Conservation (phyloP, 2,113 vertebrate genomes). For the Caracal caracal region DNA sequence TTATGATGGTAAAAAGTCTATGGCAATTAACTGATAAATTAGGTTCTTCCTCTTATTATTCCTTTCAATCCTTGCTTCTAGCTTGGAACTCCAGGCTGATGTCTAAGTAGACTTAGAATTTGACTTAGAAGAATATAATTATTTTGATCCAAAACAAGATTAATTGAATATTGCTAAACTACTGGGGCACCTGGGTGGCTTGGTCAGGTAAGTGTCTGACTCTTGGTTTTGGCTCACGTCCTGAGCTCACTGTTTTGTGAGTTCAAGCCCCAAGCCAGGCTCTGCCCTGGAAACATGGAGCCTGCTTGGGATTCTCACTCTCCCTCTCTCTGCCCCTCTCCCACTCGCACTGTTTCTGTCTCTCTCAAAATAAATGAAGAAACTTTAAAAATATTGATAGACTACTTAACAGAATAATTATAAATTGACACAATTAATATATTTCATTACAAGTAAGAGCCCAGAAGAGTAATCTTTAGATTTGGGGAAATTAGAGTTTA, state of each 20-base stretch:
- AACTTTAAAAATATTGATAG: not conserved
- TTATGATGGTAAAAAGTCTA: not conserved
- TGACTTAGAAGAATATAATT: not conserved
- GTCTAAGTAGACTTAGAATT: not conserved
- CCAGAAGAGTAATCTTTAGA: not conserved
- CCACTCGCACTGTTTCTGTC: no score
- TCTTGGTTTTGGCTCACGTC: no score
- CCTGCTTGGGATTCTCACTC: no score
- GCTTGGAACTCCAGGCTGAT: not conserved
- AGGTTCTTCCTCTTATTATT: not conserved
- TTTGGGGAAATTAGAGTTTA: not conserved
- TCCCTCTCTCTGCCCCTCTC: no score
- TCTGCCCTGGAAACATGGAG: no score
- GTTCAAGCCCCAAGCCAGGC: no score
- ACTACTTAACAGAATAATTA: not conserved
- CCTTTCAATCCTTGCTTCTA: not conserved
- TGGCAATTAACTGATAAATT: not conserved
- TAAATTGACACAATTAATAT: not conserved
- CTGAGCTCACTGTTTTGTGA: no score
- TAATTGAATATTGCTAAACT: not conserved
- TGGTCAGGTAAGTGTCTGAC: no score
- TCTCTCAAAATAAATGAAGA: no score
- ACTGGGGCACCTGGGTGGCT: not conserved
- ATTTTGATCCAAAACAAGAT: not conserved
- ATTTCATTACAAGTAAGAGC: not conserved